phyloP scores from a whole-genome alignment of 2,113 vertebrate species.

The Burhinus bistriatus region DNA sequence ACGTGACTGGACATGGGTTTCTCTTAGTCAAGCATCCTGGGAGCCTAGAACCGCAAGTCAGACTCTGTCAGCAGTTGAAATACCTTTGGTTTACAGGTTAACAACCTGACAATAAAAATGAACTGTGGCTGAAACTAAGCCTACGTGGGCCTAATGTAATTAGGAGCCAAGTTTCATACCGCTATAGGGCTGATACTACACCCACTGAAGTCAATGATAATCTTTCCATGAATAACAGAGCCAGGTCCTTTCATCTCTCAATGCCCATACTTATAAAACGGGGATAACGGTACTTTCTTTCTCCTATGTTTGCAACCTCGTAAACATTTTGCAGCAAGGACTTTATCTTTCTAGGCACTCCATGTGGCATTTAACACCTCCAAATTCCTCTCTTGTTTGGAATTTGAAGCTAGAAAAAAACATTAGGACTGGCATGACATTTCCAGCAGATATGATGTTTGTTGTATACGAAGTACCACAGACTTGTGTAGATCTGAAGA shows the following conservation, averaged over 20 bases:
- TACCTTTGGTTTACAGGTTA: conserved; percentile 49
- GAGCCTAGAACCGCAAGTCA: conserved; percentile 36
- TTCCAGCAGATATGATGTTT: background rate
- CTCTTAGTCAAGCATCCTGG: conserved; percentile 58
- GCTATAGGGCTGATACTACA: conserved; percentile 68
- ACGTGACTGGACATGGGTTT: conserved; percentile 59
- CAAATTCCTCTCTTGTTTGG: background rate
- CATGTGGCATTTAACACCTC: background rate
- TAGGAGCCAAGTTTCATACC: conserved; percentile 62
- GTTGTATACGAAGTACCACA: background rate
- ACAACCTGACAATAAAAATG: conserved; percentile 32
- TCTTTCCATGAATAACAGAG: conserved; percentile 50
- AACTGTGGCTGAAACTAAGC: conserved; percentile 58
- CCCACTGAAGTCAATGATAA: conserved; percentile 59
- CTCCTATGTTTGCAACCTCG: background rate
- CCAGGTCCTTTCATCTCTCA: conserved; percentile 13
- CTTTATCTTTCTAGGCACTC: background rate
- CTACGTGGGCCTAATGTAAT: conserved; percentile 36
- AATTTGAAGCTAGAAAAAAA: background rate
- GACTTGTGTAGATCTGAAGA: background rate
- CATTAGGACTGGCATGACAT: background rate
- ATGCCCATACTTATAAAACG: background rate
- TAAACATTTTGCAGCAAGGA: background rate
- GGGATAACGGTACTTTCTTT: conserved; percentile 52
- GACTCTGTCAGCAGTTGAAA: conserved; percentile 47